These are phyloP conservation scores for Drosophila lini DNA, from an alignment of 1,140 invertebrate genomes.

Conservation along the genomic window DNA sequence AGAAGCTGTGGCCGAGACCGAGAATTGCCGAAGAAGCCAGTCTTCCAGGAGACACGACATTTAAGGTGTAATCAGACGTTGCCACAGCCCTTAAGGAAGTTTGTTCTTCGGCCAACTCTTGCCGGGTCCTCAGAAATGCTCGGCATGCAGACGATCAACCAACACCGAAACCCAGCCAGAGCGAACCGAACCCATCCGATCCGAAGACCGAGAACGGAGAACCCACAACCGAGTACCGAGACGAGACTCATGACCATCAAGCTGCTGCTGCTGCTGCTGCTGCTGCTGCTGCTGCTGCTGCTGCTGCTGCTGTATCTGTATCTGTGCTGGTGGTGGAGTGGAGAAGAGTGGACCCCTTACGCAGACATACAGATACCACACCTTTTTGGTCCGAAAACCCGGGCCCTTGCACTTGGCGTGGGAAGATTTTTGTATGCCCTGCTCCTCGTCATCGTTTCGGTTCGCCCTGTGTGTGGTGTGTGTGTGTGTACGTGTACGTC, in stretches of 20 bases:
- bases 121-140: constrained; percentile 69
- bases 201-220: constrained; percentile 6
- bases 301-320: constrained; percentile 25
- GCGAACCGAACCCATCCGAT: constrained; percentile 12
- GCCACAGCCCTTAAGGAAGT: constrained; percentile 78
- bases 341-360: constrained; percentile 31
- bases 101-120: constrained; percentile 35
- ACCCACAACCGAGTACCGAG: not conserved
- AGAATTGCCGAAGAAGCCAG: constrained; percentile 28
- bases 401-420: constrained; percentile 80
- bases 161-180: constrained; percentile 7
- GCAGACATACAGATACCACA: constrained; percentile 55
- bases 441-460: constrained; percentile 38
- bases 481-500: not conserved
- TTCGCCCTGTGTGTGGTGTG: not conserved
- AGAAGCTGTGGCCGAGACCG: constrained; percentile 3
- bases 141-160: constrained; percentile 71
- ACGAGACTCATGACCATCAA: constrained; percentile 57
- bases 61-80: constrained; percentile 80
- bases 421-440: constrained; percentile 79
- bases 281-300: constrained; percentile 31
- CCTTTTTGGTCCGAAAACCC: constrained; percentile 66
- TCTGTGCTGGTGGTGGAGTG: constrained; percentile 30
- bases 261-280: constrained; percentile 22
- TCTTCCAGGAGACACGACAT: constrained; percentile 57